Conservation (phyloP, 2,888 invertebrate species). For the Caradrina kadenii region DNA sequence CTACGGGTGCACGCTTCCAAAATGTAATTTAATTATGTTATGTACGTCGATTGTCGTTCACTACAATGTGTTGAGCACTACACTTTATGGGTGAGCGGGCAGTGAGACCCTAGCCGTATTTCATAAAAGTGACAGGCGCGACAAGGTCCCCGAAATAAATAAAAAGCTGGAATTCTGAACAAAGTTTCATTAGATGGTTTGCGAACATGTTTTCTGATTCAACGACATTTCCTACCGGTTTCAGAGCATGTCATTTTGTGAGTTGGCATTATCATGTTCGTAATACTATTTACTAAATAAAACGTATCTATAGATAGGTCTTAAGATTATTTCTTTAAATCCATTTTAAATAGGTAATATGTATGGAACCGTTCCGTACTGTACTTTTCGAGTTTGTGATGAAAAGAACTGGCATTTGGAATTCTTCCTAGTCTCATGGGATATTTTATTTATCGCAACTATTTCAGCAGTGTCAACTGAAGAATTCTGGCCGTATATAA, state of each 20-base stretch:
- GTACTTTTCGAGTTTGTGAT: constrained; percentile 2
- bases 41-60: constrained; percentile 25
- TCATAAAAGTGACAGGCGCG: constrained; percentile 44
- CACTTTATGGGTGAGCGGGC: constrained; percentile 14
- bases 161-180: constrained; percentile 46
- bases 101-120: constrained; percentile 19
- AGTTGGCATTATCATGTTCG: constrained; percentile 2
- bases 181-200: constrained; percentile 39
- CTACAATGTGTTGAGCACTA: constrained; percentile 19
- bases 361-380: too few species aligned
- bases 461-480: constrained; percentile 38
- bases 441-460: constrained; percentile 41
- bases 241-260: constrained; percentile 25
- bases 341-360: too few species aligned
- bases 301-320: too few species aligned
- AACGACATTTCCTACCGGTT: constrained; percentile 33
- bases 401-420: background rate
- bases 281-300: constrained; percentile 7
- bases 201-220: constrained; percentile 41
- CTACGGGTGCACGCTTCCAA: constrained; percentile 14
- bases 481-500: constrained; percentile 40
- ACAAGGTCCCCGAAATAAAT: constrained; percentile 47
- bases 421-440: background rate
- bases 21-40: constrained; percentile 26
- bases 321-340: too few species aligned